phyloP scores from a whole-genome alignment of 2,888 invertebrate species.

The Lasiommata megera region DNA sequence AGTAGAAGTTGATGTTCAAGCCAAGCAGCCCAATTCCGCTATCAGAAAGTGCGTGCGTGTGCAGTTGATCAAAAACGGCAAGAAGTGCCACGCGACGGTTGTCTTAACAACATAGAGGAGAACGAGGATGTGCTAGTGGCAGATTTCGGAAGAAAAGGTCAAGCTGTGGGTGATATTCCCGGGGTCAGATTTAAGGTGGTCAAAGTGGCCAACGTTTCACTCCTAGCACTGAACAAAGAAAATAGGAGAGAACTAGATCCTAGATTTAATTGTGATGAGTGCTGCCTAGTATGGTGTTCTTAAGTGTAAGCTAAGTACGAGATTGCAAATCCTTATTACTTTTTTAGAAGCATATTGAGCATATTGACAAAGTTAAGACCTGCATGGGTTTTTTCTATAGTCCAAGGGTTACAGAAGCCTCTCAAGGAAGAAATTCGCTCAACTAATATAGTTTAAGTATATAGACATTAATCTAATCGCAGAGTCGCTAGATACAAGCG shows the following conservation, averaged over 20 bases:
- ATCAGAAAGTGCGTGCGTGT: conserved; percentile 99
- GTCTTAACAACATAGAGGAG: conserved; percentile 99
- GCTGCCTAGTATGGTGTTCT: conserved; percentile 63
- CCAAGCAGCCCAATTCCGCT: conserved; percentile 99
- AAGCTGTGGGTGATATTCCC: conserved; percentile 99
- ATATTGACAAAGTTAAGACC: too few relatives aligned
- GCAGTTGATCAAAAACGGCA: conserved; percentile 99
- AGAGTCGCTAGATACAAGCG: too few relatives aligned
- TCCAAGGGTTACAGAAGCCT: too few relatives aligned
- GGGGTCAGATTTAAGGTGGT: conserved; percentile 97
- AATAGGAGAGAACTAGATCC: conserved; percentile 99
- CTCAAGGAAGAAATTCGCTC: too few relatives aligned
- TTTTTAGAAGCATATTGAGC: too few relatives aligned
- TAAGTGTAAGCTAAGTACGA: too few relatives aligned
- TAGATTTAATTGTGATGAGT: conserved; percentile 84
- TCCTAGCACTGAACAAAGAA: conserved; percentile 99
- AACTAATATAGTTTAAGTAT: too few relatives aligned
- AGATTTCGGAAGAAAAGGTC: conserved; percentile 99
- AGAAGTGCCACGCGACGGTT: conserved; percentile 99
- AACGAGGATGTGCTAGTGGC: conserved; percentile 99
- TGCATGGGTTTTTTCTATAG: too few relatives aligned
- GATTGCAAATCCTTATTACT: too few relatives aligned
- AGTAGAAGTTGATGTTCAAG: conserved; percentile 99
- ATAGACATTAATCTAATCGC: too few relatives aligned
- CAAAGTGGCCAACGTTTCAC: conserved; percentile 99